Base-by-base conservation (phyloP, 1,140 invertebrate genomes). In the Drosophila tani region DNA sequence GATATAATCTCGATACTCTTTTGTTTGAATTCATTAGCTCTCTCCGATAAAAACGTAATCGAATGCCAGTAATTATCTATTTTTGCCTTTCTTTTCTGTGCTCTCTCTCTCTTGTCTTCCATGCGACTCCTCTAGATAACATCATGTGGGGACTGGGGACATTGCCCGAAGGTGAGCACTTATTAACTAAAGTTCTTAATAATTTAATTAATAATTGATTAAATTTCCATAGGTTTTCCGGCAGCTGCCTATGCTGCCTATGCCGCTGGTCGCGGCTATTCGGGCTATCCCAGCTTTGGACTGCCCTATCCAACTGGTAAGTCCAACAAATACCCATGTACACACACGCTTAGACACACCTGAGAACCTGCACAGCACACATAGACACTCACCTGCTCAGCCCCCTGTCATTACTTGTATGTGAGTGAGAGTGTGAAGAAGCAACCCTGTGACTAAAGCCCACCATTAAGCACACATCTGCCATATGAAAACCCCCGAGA, bases 71-170 rank as follows among this genome's bases (percentile, higher is more conserved):
- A 78, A 87, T 71, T 88, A 82, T 75, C 69, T 73, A 38, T 66
- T 81, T 71, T 60, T 83, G 70, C 79, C 65, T 86, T 70, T 86
- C 83, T 83, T 80, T 80, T 80, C 67, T 82, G 64, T 75, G 60
- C 81, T 81, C 69, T 84, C 51, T 83, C 66, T 82, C 71, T 81
- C 19, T 53, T 74, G 45, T 70, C 47, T 67, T 35, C 46, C 47
- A 63, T 88, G 78, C 81, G 40, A 57, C 57, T 79, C 71, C 95
- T 94, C 51, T 97, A 98, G 97, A 93, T 82, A 93, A 98, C 97
- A 98, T 98, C 96, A 98, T 98, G 96, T 98, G 97, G 97, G 98
- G 97, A 94, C 95, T 98, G 96, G 97, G 97, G 96, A 97, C 97
- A 95, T 96, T 98, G 95, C 97, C 97, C 94, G 97, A 98, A 95